Conservation (phyloP, 1,140 invertebrate species). For the Harlomillsia oculata region DNA sequence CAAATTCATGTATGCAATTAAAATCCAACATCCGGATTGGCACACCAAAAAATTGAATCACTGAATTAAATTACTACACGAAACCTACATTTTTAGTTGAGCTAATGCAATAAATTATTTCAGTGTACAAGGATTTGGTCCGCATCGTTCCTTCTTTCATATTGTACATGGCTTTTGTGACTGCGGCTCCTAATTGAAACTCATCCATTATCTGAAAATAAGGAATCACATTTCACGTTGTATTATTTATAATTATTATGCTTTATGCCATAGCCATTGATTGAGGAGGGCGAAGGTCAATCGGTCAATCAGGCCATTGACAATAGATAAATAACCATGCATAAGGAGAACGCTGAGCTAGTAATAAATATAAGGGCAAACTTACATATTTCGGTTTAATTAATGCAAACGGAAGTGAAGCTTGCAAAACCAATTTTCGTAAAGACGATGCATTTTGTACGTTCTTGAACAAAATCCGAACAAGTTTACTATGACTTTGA, state of each 20-base stretch:
- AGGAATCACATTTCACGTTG: no score
- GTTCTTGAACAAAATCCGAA: constrained; percentile 44
- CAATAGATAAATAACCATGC: no score
- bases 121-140: constrained; percentile 53
- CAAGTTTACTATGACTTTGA: constrained; percentile 7
- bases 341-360: no score
- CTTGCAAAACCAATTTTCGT: constrained; percentile 45
- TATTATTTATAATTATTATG: no score
- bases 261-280: no score
- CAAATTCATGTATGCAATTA: background rate
- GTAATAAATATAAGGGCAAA: no score
- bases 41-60: constrained; percentile 1
- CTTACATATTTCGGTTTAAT: constrained; percentile 46
- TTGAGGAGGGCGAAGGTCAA: no score
- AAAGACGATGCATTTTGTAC: constrained; percentile 51
- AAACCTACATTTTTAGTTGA: constrained; percentile 48
- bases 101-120: constrained; percentile 59
- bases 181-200: constrained; percentile 56
- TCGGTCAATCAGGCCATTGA: no score
- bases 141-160: constrained; percentile 45
- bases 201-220: constrained; percentile 49
- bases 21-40: background rate
- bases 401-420: constrained; percentile 50
- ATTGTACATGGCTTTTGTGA: constrained; percentile 54
- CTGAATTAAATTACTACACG: background rate